Base-by-base conservation (phyloP, 1,140 invertebrate species). In the Cylas formicarius region DNA sequence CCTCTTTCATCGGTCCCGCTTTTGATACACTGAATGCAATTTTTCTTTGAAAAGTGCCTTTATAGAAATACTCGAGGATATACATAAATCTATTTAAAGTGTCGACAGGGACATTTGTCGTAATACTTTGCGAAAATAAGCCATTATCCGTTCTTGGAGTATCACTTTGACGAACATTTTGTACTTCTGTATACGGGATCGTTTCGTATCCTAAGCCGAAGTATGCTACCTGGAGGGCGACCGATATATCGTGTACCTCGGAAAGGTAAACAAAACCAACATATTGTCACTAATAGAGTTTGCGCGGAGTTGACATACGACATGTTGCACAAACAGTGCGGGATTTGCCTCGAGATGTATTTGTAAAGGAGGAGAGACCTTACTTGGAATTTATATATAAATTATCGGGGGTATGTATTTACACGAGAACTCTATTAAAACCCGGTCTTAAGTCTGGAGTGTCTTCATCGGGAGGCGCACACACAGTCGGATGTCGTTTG, bases 221-320 rank as follows among this genome's bases (percentile, higher is more conserved):
- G 40, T 50, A 38, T 43, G 29, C 39, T 56, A 56, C 54, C 54
- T 56, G 51, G 34, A 33, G n/a, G 23, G 6, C 20, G 33, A n/a
- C n/a, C n/a, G n/a, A n/a, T n/a, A n/a, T n/a, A n/a, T n/a, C 29
- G 42, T 43, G 38, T 38, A 33, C 27, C 44, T 33, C 23, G 42
- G 24, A 32, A 46, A 20, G 41, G 53, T 52, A 58, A 60, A 60
- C 52, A 56, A 38, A 52, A 47, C 52, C 52, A 47, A 59, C 50
- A 55, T 59, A 50, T 58, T 59, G 58, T 61, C 50, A 50, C 58
- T 61, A 61, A 61, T 61, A 59, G 57, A 61, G 58, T 61, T 61
- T 59, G 57, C 53, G 33, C 43, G 54, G 48, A 50, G 50, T 51
- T 61, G 58, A 61, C 58, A 59, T 59, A 51, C 57, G 56, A 58